Evolutionary conservation across 2,113 vertebrate genomes (phyloP), one percentile per base, ranked within the genome.

Genomic region (Oceanodroma tethys): DNA sequence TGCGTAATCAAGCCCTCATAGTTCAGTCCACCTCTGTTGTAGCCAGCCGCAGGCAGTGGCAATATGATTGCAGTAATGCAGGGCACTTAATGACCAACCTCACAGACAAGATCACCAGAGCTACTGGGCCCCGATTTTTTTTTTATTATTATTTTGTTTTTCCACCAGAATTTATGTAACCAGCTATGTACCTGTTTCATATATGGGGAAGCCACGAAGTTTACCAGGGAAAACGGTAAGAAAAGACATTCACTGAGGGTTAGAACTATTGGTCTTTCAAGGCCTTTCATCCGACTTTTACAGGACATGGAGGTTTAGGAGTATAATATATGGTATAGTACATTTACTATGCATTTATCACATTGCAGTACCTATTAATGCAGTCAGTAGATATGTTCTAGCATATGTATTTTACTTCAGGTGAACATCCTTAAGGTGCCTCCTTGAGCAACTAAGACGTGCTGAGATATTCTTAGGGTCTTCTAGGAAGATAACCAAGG

Each of bases 201-300:
- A 30, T 11, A n/a, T 68, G 1, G 5, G 47, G 81, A 87, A 81
- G 27, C 5, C 4, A 5, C 5, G 36, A 60, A 13, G 40, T 36
- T 87, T 56, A 59, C 68, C 20, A 4, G 12, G 34, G 6, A 42
- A 88, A 75, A 19, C 63, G 82, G 89, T 96, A 93, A 96, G 93
- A 71, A 32, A 74, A 78, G 18, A 56, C 2, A 17, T 88, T 38
- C 6, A 5, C 7, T 18, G 34, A 27, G 7, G 6, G 7, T 52
- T 73, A 47, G 11, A 11, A 40, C 30, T 47, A 8, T 27, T 70
- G 42, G 5, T 43, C 6, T 53, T 86, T 71, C 21, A 71, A 86
- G 23, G 36, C 19, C 5, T 50, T 59, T 88, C 13, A 56, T 2
- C 12, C 29, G 30, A 10, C 7, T 70, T 62, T 29, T 43, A 22